Percentiles rank a stretch among this genome's conserved stretches.
Evolutionary conservation across 1,140 invertebrate species (phyloP).

Genomic region (Drosophila ohnishii): DNA sequence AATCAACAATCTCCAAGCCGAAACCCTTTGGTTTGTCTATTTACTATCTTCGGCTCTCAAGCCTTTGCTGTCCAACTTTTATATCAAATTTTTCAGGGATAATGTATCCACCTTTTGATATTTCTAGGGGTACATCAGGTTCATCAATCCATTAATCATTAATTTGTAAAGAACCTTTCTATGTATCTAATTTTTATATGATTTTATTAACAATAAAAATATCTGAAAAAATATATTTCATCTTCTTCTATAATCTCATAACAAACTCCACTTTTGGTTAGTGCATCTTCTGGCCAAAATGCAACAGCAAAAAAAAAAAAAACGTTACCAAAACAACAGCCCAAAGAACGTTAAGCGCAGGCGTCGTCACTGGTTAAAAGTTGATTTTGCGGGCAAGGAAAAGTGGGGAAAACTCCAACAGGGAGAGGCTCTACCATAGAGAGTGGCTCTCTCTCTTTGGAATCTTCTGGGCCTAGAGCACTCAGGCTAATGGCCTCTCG

Average conservation of each 20-base stretch:
- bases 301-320: slow-evolving; percentile 13
- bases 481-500: slow-evolving; percentile 69
- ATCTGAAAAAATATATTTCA: not conserved
- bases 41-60: not conserved
- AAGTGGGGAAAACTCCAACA: not conserved
- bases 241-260: not conserved
- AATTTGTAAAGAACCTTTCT: not conserved
- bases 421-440: not conserved
- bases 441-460: slow-evolving; percentile 13
- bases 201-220: not conserved
- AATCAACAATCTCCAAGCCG: slow-evolving; percentile 28
- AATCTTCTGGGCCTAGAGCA: slow-evolving; percentile 39
- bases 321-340: slow-evolving; percentile 5
- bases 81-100: slow-evolving; percentile 8
- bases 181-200: no score
- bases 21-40: slow-evolving; percentile 8
- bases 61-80: slow-evolving; percentile 23
- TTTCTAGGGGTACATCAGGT: not conserved
- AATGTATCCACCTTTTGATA: not conserved
- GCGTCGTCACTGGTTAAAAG: slow-evolving; percentile 43
- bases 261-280: not conserved
- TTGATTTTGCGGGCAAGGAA: not conserved
- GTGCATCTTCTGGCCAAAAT: slow-evolving; percentile 8
- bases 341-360: slow-evolving; percentile 38
- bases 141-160: not conserved